Percentiles rank a stretch among this genome's conserved stretches.
Conservation (phyloP, 2,797 vertebrate genomes). For the Holocentrus rufus region DNA sequence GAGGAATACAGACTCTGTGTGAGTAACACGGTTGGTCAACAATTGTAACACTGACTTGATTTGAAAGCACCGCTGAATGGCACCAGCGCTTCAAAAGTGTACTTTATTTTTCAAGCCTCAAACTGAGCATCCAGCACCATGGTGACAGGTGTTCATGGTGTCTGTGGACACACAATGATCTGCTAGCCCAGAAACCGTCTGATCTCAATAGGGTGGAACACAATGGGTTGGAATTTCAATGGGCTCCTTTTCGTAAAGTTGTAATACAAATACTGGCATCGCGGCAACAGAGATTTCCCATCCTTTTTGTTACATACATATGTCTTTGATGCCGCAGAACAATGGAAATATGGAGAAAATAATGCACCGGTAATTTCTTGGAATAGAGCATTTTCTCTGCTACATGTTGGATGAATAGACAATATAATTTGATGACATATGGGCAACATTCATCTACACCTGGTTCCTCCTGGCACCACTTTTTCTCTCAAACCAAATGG, state of each 20-base stretch:
- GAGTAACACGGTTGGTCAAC: neutral
- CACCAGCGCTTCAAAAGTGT: conserved; percentile 5
- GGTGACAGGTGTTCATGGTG: conserved; percentile 57
- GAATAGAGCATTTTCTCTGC: conserved; percentile 45
- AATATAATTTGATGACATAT: conserved; percentile 67
- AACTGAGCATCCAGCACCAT: conserved; percentile 12
- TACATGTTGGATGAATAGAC: conserved; percentile 27
- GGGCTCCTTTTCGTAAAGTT: conserved; percentile 36
- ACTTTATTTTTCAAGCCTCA: conserved; percentile 35
- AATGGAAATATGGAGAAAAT: conserved; percentile 29
- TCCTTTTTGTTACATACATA: conserved; percentile 8
- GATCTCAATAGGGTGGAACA: conserved; percentile 48
- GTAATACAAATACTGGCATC: conserved; percentile 34
- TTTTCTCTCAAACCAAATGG: conserved; percentile 61
- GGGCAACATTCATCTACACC: conserved; percentile 73
- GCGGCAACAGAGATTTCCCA: conserved; percentile 13
- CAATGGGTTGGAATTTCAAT: conserved; percentile 53
- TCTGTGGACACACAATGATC: conserved; percentile 65
- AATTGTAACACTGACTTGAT: neutral
- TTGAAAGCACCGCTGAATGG: conserved; percentile 20
- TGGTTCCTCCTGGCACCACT: conserved; percentile 61
- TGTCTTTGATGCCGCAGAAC: conserved; percentile 7
- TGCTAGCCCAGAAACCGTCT: conserved; percentile 55
- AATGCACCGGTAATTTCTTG: conserved; percentile 4
- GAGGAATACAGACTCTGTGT: neutral